Evolutionary conservation across 2,113 vertebrate genomes (phyloP), one percentile per base, ranked within the genome.

Genomic region (Serinus canaria): DNA sequence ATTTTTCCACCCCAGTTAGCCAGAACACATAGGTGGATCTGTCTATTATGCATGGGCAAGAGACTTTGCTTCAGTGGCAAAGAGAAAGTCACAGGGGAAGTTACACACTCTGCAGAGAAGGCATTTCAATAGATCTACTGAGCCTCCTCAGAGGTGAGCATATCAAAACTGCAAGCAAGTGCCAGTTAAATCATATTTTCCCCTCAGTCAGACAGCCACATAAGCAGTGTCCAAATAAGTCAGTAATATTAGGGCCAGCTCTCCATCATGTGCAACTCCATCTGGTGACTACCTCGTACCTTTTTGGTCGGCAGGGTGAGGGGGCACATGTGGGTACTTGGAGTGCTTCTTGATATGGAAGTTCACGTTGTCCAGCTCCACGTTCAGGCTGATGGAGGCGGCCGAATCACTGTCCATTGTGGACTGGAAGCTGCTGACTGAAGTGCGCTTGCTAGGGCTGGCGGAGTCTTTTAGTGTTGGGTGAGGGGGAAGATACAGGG

Each of bases 341-440:
- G 99, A 99, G 97, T 98, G 99, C 98, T 99, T 99, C 98, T 99
- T 99, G 98, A 99, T 99, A 98, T 99, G 99, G 98, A 99, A 99
- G 98, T 99, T 99, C 97, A 99, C 99, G 94, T 99, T 99, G 98
- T 99, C 99, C 98, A 99, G 98, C 98, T 99, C 99, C 98, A 99
- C 98, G 97, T 99, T 99, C 94, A 99, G 98, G 98, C 98, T 99
- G 98, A 99, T 99, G 91, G 99, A 99, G 81, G 99, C 98, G 13
- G 99, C 99, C 14, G 99, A 99, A 98, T 99, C 99, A 92, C 99
- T 99, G 98, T 99, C 99, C 98, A 99, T 98, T 94, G 98, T 98
- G 82, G 99, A 99, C 97, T 99, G 99, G 98, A 99, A 99, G 96
- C 99, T 99, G 98, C 99, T 99, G 98, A 99, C 99, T 28, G 99